Evolutionary conservation across 2,888 invertebrate genomes (phyloP), one percentile per base, ranked within the genome.

Genomic region (Dynastes tityus): DNA sequence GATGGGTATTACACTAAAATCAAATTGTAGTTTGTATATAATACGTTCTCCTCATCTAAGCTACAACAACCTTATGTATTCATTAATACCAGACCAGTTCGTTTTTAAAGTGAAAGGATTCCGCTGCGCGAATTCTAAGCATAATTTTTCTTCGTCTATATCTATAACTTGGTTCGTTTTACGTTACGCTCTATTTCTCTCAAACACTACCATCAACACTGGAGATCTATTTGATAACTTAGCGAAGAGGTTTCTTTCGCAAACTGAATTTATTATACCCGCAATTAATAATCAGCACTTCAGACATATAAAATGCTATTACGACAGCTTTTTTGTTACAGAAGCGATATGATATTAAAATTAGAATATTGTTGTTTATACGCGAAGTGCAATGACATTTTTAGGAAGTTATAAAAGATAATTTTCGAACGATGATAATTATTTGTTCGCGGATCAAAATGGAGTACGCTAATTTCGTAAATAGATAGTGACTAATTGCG

Each of bases 101-200:
- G 40, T 45, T 61, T 74, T 74, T 61, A 74, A 74, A 74, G 63
- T 74, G 63, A 74, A 74, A 74, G 73, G 73, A 74, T 74, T 74
- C 73, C 27, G n/a, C 49, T 45, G 13, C 11, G 27, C 11, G 27
- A 51, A 55, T 55, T 68, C n/a, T 0, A 51, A 68, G 49, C 27
- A 61, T 73, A 53, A 68, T 58, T 61, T 74, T 61, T 53, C 73
- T 27, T 74, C 22, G 22, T 55, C 55, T 27, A 22, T 22, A 55
- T 55, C 61, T 37, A 45, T 45, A 55, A 9, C 58, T 45, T 63
- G 61, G 11, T 45, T 61, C 45, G 61, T 45, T 74, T 49, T 49
- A 13, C 22, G 73, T 49, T 74, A 40, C 61, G 73, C 40, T 74
- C 73, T 74, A 61, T 74, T 74, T 74, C 61, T 45, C 32, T 55